Evolutionary conservation across 1,140 invertebrate species (phyloP).

Genomic region (Aculops lycopersici): DNA sequence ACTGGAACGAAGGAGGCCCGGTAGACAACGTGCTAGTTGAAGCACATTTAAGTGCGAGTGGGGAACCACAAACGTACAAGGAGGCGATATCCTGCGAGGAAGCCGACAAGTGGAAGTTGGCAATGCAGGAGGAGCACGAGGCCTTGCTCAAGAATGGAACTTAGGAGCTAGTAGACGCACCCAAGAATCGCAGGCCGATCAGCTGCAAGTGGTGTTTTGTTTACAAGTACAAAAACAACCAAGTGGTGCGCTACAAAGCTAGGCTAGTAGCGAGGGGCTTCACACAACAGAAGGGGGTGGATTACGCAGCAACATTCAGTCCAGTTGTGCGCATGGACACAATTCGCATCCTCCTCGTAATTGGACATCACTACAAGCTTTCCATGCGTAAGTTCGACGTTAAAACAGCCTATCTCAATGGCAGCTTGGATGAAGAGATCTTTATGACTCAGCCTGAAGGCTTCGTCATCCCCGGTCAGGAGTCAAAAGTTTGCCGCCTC

Average conservation of each 20-base stretch:
- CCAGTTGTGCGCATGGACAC: slow-evolving; percentile 13
- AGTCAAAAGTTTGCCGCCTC: slow-evolving; percentile 6
- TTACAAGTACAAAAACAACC: slow-evolving; percentile 12
- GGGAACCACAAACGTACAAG: slow-evolving; percentile 9
- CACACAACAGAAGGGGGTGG: slow-evolving; percentile 13
- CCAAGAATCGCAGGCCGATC: slow-evolving; percentile 8
- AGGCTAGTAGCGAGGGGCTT: slow-evolving; percentile 16
- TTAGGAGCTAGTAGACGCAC: slow-evolving; percentile 13
- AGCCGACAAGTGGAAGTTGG: slow-evolving; percentile 13
- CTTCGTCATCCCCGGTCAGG: slow-evolving; percentile 2
- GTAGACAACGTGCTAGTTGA: no score
- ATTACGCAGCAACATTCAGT: slow-evolving; percentile 15
- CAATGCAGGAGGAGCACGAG: slow-evolving; percentile 15
- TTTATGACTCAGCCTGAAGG: slow-evolving; percentile 14
- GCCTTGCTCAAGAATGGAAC: slow-evolving; percentile 15
- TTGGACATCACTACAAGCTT: slow-evolving; percentile 11
- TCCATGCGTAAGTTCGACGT: slow-evolving; percentile 13
- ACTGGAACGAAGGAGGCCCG: no score
- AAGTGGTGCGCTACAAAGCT: slow-evolving; percentile 14
- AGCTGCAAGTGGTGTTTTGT: slow-evolving; percentile 16
- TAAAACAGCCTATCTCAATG: slow-evolving; percentile 15
- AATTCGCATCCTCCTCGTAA: slow-evolving; percentile 11
- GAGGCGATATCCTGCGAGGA: slow-evolving; percentile 14
- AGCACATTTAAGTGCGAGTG: no score
- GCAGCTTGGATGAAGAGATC: slow-evolving; percentile 15